Conservation (phyloP, 92 coral and sea anemone species). For the Paramuricea clavata region DNA sequence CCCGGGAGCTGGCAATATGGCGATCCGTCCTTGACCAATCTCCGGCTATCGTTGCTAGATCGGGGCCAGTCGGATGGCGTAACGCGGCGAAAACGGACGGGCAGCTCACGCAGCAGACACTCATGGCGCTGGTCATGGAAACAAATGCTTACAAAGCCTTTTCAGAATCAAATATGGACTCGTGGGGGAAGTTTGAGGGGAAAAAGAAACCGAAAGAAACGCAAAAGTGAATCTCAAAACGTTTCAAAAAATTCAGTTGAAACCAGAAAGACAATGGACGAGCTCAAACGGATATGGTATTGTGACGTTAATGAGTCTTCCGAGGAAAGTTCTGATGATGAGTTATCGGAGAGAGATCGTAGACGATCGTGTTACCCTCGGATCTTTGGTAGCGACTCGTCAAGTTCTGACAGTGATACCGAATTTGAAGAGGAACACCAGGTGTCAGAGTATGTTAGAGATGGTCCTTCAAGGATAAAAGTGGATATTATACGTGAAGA, state of each 20-base stretch:
- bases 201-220: constrained; percentile 17
- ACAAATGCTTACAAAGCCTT: constrained; percentile 21
- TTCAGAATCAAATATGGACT: constrained; percentile 5
- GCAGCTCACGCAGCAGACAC: constrained; percentile 20
- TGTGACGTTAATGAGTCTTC: constrained; percentile 25
- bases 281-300: constrained; percentile 9
- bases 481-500: background rate
- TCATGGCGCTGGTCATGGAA: constrained; percentile 48
- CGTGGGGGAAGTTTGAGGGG: constrained; percentile 2
- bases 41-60: constrained; percentile 8
- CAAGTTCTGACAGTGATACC: constrained; percentile 37
- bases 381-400: constrained; percentile 18
- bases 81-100: constrained; percentile 21
- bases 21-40: constrained; percentile 24
- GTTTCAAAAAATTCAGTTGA: constrained; percentile 26
- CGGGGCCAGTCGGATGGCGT: constrained; percentile 32
- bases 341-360: constrained; percentile 3
- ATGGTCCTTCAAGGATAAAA: constrained; percentile 41
- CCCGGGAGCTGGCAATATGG: background rate
- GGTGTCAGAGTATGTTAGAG: constrained; percentile 23
- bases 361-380: constrained; percentile 24
- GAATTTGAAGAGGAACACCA: constrained; percentile 2
- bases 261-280: constrained; percentile 24
- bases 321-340: constrained; percentile 43
- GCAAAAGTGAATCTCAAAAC: background rate